These are phyloP conservation scores for Ammodytes marinus DNA, from an alignment of 2,113 vertebrate species.

Conservation along the genomic window DNA sequence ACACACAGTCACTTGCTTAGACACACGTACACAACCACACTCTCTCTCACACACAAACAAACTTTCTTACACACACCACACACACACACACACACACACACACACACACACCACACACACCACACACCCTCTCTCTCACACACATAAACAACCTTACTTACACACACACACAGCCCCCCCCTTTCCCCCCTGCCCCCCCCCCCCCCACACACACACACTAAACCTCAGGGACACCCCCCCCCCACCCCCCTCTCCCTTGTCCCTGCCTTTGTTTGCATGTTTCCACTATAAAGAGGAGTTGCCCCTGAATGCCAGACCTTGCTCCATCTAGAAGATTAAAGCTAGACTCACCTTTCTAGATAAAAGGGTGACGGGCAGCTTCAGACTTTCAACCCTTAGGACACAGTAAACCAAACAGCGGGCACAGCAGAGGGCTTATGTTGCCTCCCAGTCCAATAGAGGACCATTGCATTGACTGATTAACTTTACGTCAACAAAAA, in stretches of 20 bases:
- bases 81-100: too few relatives aligned
- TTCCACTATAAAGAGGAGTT: slow-evolving; percentile 14
- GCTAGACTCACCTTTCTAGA: slow-evolving; percentile 52
- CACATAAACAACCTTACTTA: too few relatives aligned
- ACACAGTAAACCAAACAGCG: slow-evolving; percentile 5
- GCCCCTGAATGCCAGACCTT: slow-evolving; percentile 12
- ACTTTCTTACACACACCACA: too few relatives aligned
- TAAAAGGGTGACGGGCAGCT: slow-evolving; percentile 38
- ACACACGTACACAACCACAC: too few relatives aligned
- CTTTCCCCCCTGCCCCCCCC: too few relatives aligned
- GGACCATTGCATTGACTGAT: not conserved
- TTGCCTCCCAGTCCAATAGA: not conserved
- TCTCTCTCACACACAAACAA: too few relatives aligned
- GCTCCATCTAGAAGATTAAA: slow-evolving; percentile 72
- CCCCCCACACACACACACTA: too few relatives aligned
- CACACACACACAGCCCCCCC: too few relatives aligned
- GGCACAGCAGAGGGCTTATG: not conserved
- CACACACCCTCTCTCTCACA: too few relatives aligned
- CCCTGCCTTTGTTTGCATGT: not conserved
- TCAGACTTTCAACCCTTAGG: slow-evolving; percentile 23
- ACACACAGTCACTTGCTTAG: too few relatives aligned
- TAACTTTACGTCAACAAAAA: not conserved
- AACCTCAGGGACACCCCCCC: too few relatives aligned
- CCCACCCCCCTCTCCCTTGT: not conserved
- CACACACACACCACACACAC: too few relatives aligned